phyloP scores from a whole-genome alignment of 2,113 vertebrate genomes.

The Cettia cetti region DNA sequence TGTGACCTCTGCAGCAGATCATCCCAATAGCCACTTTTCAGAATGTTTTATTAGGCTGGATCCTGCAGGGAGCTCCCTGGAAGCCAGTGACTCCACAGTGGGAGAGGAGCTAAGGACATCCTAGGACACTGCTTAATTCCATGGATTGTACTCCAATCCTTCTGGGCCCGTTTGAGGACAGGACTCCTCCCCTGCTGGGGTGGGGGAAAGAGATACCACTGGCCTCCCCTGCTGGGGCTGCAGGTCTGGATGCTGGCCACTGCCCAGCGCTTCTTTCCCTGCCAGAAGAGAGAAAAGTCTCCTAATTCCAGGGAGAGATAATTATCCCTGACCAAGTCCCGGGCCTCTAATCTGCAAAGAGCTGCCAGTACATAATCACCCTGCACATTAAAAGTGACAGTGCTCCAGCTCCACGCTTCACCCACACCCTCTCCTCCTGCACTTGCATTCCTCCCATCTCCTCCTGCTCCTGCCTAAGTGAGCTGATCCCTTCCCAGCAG shows the following conservation, averaged over 20 bases:
- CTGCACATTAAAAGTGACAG: slow-evolving; percentile 1
- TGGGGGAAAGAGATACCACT: background rate
- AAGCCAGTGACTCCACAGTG: background rate
- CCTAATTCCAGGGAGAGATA: background rate
- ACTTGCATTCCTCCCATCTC: background rate
- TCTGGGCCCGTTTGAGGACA: background rate
- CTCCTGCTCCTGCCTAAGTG: rapidly evolving
- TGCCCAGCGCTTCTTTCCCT: background rate
- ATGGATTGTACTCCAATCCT: background rate
- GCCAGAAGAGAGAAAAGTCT: slow-evolving; percentile 10
- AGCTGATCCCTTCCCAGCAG: background rate
- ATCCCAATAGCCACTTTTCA: background rate
- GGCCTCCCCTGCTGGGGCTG: background rate
- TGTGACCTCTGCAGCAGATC: background rate
- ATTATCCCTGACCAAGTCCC: slow-evolving; percentile 6
- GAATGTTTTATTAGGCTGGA: background rate
- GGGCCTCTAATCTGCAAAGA: slow-evolving; percentile 9
- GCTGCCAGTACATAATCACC: slow-evolving; percentile 2
- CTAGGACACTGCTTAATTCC: background rate
- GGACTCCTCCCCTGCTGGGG: background rate
- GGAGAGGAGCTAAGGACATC: background rate
- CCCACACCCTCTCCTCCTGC: background rate
- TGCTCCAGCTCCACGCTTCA: background rate
- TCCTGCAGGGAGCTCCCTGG: background rate
- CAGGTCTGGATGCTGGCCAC: background rate